Evolutionary conservation across 2,888 invertebrate species (phyloP).

Genomic region (Stenotaenia linearis): DNA sequence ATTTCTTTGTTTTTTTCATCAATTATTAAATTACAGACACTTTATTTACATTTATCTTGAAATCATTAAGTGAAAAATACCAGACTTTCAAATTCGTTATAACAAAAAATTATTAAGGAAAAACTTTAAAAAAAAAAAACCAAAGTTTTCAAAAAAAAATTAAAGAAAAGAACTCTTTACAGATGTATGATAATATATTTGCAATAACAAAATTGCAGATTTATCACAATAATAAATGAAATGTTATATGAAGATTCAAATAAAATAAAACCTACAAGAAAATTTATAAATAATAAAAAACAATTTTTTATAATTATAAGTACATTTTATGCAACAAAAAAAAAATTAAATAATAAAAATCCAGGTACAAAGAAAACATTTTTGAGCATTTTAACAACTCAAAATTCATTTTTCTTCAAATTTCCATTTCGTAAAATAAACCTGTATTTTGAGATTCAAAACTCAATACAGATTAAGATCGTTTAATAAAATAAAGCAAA

Average conservation of each 20-base stretch:
- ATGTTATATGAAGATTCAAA: not conserved
- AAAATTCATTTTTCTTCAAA: not conserved
- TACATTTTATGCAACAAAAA: not conserved
- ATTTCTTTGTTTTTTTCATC: constrained; percentile 26
- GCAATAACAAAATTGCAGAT: not conserved
- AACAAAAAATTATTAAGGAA: not conserved
- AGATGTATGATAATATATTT: not conserved
- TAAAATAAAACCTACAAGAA: not conserved
- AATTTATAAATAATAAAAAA: not conserved
- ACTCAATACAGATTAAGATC: not conserved
- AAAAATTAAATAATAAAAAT: not conserved
- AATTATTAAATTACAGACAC: constrained; percentile 32
- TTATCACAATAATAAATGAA: not conserved
- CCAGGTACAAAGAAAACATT: not conserved
- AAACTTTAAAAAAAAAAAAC: not conserved
- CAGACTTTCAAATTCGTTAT: constrained; percentile 31
- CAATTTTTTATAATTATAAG: not conserved
- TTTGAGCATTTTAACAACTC: not conserved
- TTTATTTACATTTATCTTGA: constrained; percentile 33
- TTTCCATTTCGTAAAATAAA: not conserved
- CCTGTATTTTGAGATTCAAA: not conserved
- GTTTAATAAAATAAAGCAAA: not conserved
- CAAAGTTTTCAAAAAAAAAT: not conserved
- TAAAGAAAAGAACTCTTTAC: not conserved
- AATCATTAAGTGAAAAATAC: constrained; percentile 32